Percentiles rank a stretch among this genome's conserved stretches.
These are phyloP conservation scores for Drosophila nigrodunni DNA, from an alignment of 1,140 invertebrate species.

Conservation along the genomic window DNA sequence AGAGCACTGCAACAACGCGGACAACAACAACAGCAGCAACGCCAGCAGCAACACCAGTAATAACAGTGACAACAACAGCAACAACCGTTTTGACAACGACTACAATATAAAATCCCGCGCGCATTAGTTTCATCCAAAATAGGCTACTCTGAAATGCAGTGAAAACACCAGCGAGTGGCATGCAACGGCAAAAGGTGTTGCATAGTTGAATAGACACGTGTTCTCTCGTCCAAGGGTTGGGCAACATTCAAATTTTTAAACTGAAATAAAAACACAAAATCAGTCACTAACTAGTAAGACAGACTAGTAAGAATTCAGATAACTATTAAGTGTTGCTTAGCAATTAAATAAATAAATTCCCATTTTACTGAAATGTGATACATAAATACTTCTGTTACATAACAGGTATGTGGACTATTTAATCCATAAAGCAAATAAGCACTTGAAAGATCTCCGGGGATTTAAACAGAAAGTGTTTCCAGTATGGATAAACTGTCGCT, in stretches of 20 bases:
- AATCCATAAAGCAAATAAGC: no score
- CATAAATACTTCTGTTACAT: no score
- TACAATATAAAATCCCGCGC: slow-evolving; percentile 31
- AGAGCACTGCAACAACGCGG: slow-evolving; percentile 53
- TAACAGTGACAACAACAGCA: slow-evolving; percentile 26
- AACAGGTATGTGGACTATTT: no score
- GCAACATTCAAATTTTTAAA: not conserved
- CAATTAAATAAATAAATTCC: no score
- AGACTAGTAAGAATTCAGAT: not conserved
- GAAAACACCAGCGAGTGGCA: slow-evolving; percentile 17
- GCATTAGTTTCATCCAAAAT: slow-evolving; percentile 61
- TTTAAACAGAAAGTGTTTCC: not conserved
- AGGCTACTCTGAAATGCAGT: slow-evolving; percentile 43
- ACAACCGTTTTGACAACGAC: not conserved
- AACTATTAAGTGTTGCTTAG: no score
- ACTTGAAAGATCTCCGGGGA: not conserved
- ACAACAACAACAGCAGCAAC: slow-evolving; percentile 22
- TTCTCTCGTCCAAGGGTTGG: slow-evolving; percentile 9
- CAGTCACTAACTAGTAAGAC: not conserved
- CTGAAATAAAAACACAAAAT: not conserved
- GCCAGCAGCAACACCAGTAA: slow-evolving; percentile 1
- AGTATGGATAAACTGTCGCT: not conserved
- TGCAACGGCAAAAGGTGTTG: slow-evolving; percentile 57
- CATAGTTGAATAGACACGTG: slow-evolving; percentile 49
- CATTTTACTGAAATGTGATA: no score